These are phyloP conservation scores for Aplodontia rufa DNA, from an alignment of 2,113 vertebrate species.

Conservation along the genomic window DNA sequence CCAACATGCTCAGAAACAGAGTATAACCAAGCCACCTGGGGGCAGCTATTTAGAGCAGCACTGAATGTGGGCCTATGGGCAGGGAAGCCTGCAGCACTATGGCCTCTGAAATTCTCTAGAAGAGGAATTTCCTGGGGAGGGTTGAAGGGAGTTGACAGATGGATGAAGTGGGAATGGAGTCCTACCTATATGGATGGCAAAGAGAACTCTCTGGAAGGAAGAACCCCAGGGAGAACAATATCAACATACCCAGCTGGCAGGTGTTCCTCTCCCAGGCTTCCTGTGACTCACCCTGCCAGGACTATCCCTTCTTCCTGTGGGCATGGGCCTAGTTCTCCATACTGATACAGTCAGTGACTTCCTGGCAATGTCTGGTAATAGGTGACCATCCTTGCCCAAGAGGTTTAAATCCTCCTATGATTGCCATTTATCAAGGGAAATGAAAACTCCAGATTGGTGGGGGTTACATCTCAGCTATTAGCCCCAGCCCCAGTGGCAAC, in stretches of 20 bases:
- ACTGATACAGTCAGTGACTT: background rate
- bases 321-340: accelerated
- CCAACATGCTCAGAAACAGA: background rate
- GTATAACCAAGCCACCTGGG: background rate
- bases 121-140: background rate
- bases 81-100: background rate
- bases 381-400: background rate
- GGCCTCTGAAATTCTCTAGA: background rate
- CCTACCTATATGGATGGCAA: accelerated
- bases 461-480: background rate
- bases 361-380: background rate
- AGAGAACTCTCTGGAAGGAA: background rate
- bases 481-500: background rate
- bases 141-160: background rate
- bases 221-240: background rate
- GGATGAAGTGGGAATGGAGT: background rate
- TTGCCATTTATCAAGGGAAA: background rate
- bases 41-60: background rate
- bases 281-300: background rate
- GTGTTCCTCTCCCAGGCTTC: background rate
- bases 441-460: background rate
- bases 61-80: background rate
- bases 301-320: background rate
- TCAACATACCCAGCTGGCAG: background rate
- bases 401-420: background rate